Evolutionary conservation across 2,113 vertebrate genomes (phyloP).

Genomic region (Elgaria multicarinata): DNA sequence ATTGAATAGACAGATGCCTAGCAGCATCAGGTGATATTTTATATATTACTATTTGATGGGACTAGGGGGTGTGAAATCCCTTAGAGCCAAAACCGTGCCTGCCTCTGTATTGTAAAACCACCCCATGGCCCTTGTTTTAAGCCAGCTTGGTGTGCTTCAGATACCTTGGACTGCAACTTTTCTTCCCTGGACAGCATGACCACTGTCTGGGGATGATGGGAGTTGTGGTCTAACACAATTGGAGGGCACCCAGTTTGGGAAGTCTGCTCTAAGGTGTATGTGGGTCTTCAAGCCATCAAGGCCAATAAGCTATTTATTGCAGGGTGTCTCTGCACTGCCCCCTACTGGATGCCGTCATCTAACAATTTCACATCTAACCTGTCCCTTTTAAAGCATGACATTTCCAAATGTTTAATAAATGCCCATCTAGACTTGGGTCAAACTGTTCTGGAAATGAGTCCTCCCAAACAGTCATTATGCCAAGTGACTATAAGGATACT

Average conservation of each 20-base stretch:
- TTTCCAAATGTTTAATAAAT: not conserved
- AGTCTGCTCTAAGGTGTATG: not conserved
- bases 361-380: not conserved
- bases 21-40: not conserved
- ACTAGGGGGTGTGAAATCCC: fast-evolving
- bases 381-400: not conserved
- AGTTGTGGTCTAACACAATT: not conserved
- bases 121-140: not conserved
- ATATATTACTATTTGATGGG: not conserved
- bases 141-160: too few species aligned
- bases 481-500: conserved; percentile 43
- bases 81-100: not conserved
- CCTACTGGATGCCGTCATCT: not conserved
- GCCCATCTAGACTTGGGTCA: not conserved
- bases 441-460: conserved; percentile 17
- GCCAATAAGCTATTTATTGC: not conserved
- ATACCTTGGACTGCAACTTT: not conserved
- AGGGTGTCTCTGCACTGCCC: not conserved
- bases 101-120: not conserved
- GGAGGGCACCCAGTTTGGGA: not conserved
- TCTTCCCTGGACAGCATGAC: not conserved
- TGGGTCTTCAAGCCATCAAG: not conserved
- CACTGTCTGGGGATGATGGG: not conserved
- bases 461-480: conserved; percentile 53
- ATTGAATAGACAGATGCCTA: not conserved